Evolutionary conservation across 2,113 vertebrate species (phyloP).

Genomic region (Periophthalmus modestus): DNA sequence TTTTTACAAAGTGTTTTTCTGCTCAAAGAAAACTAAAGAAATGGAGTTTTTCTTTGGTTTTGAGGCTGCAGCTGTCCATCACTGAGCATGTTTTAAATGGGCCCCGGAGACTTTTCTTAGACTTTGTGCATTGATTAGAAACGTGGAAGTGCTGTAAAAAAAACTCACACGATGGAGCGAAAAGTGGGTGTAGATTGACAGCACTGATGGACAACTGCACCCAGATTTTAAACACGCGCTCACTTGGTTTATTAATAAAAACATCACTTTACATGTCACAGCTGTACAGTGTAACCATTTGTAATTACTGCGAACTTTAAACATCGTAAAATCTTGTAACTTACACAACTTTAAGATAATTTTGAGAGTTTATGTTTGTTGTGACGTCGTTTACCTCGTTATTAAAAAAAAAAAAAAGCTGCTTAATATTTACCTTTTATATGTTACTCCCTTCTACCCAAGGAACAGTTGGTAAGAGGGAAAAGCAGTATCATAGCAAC

Average conservation of each 20-base stretch:
- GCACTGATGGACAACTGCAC: background rate
- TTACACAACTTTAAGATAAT: no score
- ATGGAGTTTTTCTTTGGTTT: background rate
- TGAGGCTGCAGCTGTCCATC: background rate
- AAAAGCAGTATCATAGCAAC: no score
- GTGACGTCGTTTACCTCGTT: no score
- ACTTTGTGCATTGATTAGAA: background rate
- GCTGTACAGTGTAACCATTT: no score
- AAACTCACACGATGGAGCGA: no score
- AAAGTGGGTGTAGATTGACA: slow-evolving; percentile 9
- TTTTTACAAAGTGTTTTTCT: background rate
- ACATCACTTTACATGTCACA: background rate
- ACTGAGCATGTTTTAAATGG: background rate
- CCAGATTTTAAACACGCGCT: background rate
- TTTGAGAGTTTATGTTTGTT: no score
- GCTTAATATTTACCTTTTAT: no score
- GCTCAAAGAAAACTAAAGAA: background rate
- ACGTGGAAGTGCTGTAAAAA: background rate
- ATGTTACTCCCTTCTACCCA: no score
- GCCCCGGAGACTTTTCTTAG: slow-evolving; percentile 6
- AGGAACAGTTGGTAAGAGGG: no score
- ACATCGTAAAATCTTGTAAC: no score
- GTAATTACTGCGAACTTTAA: no score
- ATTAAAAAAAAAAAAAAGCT: no score
- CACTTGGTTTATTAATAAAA: background rate